Percentiles rank a stretch among this genome's conserved stretches.
Conservation (phyloP, 2,113 vertebrate genomes). For the Agelaius tricolor region DNA sequence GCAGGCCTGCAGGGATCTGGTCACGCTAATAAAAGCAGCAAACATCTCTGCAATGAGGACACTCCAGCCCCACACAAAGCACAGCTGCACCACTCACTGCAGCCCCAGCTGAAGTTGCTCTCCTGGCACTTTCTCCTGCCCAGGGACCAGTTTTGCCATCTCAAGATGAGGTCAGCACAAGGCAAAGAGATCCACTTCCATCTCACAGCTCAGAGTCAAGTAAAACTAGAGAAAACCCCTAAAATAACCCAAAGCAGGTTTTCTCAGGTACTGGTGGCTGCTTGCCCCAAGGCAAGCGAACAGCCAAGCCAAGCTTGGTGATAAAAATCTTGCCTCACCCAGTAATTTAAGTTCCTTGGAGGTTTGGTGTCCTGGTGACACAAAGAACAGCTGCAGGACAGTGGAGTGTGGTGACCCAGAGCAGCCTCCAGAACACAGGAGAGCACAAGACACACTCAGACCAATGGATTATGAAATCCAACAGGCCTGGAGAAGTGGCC, state of each 20-base stretch:
- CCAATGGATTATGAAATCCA: not conserved
- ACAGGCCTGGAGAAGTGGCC: rapidly evolving
- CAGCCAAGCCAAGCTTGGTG: not conserved
- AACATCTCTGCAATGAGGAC: not conserved
- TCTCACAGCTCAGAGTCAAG: not conserved
- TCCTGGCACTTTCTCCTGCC: not conserved
- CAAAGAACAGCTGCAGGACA: not conserved
- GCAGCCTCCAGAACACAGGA: not conserved
- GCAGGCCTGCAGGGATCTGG: not conserved
- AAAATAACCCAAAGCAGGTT: not conserved
- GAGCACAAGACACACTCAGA: not conserved
- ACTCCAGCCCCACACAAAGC: not conserved
- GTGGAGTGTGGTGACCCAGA: rapidly evolving
- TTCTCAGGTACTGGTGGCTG: not conserved
- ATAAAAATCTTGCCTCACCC: not conserved
- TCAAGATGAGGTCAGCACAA: not conserved
- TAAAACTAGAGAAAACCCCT: not conserved
- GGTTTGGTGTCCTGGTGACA: not conserved
- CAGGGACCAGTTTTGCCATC: not conserved
- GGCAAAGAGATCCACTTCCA: not conserved
- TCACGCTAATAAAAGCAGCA: not conserved
- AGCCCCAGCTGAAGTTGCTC: not conserved
- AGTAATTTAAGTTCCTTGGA: not conserved
- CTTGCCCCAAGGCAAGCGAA: not conserved
- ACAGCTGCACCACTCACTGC: not conserved